Percentiles rank a stretch among this genome's conserved stretches.
Evolutionary conservation across 2,113 vertebrate species (phyloP).

Genomic region (Sceloporus undulatus): DNA sequence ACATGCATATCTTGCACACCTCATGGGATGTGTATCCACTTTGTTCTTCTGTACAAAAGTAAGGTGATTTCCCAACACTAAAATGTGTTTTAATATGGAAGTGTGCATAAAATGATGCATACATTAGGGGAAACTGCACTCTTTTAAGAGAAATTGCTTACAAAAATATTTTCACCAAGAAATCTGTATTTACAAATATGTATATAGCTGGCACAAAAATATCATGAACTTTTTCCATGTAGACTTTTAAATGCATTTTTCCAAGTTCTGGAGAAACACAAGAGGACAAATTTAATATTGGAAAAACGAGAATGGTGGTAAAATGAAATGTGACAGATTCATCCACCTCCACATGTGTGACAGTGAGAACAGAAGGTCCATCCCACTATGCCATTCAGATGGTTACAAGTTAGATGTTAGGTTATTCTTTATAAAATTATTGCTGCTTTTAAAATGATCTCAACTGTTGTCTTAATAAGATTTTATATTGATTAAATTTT

Average conservation of each 20-base stretch:
- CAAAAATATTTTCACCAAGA: neutral
- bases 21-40: neutral
- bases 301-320: neutral
- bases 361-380: neutral
- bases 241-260: neutral
- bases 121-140: neutral
- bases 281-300: neutral
- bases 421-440: too few species aligned
- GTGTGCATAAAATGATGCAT: neutral
- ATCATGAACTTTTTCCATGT: neutral
- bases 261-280: neutral
- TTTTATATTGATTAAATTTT: too few species aligned
- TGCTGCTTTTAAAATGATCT: too few species aligned
- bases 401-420: neutral
- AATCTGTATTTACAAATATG: neutral
- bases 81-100: too few species aligned
- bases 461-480: too few species aligned
- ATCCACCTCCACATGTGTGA: too few species aligned
- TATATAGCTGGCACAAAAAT: too few species aligned
- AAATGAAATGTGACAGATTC: neutral
- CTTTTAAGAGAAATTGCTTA: neutral
- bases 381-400: neutral
- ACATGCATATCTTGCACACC: too few species aligned
- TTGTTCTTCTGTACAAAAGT: neutral
- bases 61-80: neutral